Conservation (phyloP, 2,797 vertebrate species). For the Hirundo rustica region DNA sequence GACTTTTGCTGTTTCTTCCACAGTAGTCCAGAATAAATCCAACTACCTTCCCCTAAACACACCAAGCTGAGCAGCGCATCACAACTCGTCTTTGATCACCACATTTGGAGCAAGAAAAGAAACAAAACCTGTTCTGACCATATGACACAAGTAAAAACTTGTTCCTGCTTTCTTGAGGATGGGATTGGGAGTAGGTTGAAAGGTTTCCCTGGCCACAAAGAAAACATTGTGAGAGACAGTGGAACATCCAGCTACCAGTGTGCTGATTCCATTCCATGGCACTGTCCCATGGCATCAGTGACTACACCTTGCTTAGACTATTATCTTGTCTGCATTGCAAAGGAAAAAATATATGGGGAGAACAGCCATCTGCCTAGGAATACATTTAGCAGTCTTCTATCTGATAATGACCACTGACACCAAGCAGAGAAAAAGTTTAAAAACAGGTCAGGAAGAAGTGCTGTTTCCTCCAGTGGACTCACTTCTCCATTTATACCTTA, state of each 20-base stretch:
- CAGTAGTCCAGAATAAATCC: neutral
- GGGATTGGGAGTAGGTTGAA: neutral
- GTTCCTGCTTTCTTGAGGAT: neutral
- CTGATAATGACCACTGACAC: neutral
- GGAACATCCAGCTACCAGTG: rapidly evolving
- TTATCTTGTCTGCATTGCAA: neutral
- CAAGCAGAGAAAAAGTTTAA: neutral
- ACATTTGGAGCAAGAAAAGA: neutral
- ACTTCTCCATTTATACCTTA: neutral
- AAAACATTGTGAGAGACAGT: neutral
- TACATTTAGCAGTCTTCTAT: neutral
- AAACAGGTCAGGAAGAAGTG: neutral
- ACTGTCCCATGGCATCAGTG: neutral
- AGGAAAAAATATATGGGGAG: neutral
- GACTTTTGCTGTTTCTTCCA: neutral
- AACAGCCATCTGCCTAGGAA: neutral
- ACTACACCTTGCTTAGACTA: neutral
- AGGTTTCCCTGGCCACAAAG: neutral
- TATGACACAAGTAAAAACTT: neutral
- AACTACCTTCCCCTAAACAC: neutral
- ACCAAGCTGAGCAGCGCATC: rapidly evolving
- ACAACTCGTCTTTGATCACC: neutral
- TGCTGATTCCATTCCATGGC: neutral
- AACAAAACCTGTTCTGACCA: neutral
- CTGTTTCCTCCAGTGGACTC: neutral